phyloP scores from a whole-genome alignment of 2,113 vertebrate genomes.

The Alosa alosa region DNA sequence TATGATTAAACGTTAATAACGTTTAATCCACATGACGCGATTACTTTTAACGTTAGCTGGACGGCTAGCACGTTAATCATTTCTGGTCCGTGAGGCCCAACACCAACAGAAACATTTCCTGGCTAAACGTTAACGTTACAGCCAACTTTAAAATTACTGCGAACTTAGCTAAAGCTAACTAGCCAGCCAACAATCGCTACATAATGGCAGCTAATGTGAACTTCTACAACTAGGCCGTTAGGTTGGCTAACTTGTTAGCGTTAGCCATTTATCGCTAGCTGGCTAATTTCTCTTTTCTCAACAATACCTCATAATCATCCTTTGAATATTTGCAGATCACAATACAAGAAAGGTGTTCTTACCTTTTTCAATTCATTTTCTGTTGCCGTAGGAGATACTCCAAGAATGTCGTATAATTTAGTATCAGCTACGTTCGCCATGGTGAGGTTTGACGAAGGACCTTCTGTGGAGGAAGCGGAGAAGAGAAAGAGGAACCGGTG shows the following conservation, averaged over 20 bases:
- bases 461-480: slow-evolving; percentile 52
- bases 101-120: not conserved
- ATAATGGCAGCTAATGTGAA: not conserved
- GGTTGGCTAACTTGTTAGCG: not conserved
- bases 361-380: slow-evolving; percentile 97
- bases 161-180: not conserved
- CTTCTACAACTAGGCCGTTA: not conserved
- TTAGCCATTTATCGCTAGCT: not conserved
- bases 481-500: slow-evolving; percentile 30
- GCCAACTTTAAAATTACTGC: not conserved
- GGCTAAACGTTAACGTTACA: not conserved
- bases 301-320: not conserved
- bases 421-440: slow-evolving; percentile 92
- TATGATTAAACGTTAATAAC: not conserved
- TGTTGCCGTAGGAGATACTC: slow-evolving; percentile 83
- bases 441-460: slow-evolving; percentile 63
- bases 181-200: not conserved
- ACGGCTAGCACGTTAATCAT: not conserved
- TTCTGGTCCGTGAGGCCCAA: not conserved
- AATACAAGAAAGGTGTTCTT: not conserved
- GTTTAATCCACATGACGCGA: not conserved
- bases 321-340: not conserved
- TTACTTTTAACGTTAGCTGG: not conserved
- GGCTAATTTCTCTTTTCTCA: not conserved
- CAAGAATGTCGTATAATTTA: slow-evolving; percentile 92